phyloP scores from a whole-genome alignment of 2,888 invertebrate genomes.

The Aricia artaxerxes region DNA sequence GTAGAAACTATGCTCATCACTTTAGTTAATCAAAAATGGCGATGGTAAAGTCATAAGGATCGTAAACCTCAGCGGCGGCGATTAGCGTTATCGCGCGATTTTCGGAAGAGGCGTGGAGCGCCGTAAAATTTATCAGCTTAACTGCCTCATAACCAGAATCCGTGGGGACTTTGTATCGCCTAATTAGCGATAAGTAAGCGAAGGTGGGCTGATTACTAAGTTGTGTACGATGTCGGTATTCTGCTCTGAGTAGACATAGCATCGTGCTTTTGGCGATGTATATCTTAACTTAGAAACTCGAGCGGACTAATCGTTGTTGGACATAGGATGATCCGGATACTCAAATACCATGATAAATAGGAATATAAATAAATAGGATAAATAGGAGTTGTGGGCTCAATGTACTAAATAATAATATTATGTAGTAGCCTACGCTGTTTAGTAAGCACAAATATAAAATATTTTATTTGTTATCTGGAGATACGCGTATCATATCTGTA shows the following conservation, averaged over 20 bases:
- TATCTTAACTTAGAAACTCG: background rate
- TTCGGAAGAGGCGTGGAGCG: constrained; percentile 33
- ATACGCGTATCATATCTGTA: too few relatives aligned
- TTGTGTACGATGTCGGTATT: background rate
- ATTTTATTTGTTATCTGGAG: too few relatives aligned
- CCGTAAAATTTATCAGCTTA: constrained; percentile 31
- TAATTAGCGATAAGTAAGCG: constrained; percentile 31
- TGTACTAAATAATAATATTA: too few relatives aligned
- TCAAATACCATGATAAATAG: too few relatives aligned
- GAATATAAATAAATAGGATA: background rate
- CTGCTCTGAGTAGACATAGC: background rate
- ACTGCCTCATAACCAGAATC: constrained; percentile 28
- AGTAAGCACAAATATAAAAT: too few relatives aligned
- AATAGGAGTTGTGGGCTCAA: background rate
- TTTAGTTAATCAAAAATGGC: constrained; percentile 10
- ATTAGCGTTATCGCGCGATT: constrained; percentile 37
- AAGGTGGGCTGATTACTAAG: constrained; percentile 25
- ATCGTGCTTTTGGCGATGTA: background rate
- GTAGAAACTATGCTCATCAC: background rate
- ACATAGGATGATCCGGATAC: too few relatives aligned
- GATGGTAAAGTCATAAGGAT: constrained; percentile 27
- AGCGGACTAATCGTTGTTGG: too few relatives aligned
- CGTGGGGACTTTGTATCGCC: constrained; percentile 30
- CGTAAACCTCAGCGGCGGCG: constrained; percentile 27
- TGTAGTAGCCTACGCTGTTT: too few relatives aligned